Evolutionary conservation across 2,113 vertebrate species (phyloP).

Genomic region (Bettongia penicillata): DNA sequence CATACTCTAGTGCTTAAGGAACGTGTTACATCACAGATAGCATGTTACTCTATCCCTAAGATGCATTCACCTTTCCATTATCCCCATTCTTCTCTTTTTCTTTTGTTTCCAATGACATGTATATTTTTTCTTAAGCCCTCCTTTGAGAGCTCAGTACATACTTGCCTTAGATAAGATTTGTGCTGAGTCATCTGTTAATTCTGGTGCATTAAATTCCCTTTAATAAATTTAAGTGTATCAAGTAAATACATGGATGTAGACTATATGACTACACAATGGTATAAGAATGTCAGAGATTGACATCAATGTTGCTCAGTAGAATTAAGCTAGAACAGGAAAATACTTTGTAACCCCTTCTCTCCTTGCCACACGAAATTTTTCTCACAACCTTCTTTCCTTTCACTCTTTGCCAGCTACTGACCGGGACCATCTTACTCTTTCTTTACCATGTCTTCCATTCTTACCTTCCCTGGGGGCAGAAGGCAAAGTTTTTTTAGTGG

Average conservation of each 20-base stretch:
- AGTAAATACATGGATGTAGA: neutral
- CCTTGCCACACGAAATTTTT: neutral
- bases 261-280: neutral
- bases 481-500: too few species aligned
- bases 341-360: neutral
- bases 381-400: neutral
- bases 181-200: conserved; percentile 31
- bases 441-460: neutral
- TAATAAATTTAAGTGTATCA: conserved; percentile 47
- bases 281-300: neutral
- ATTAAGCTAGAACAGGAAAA: conserved; percentile 18
- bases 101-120: neutral
- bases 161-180: conserved; percentile 41
- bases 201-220: conserved; percentile 36
- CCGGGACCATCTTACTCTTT: neutral
- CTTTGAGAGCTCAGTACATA: conserved; percentile 30
- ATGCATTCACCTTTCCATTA: neutral
- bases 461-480: neutral
- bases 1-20: neutral
- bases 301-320: neutral
- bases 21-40: neutral
- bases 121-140: conserved; percentile 34
- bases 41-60: neutral
- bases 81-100: neutral
- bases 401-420: neutral